Conservation (phyloP, 2,113 vertebrate genomes). For the Phaethornis superciliosus region DNA sequence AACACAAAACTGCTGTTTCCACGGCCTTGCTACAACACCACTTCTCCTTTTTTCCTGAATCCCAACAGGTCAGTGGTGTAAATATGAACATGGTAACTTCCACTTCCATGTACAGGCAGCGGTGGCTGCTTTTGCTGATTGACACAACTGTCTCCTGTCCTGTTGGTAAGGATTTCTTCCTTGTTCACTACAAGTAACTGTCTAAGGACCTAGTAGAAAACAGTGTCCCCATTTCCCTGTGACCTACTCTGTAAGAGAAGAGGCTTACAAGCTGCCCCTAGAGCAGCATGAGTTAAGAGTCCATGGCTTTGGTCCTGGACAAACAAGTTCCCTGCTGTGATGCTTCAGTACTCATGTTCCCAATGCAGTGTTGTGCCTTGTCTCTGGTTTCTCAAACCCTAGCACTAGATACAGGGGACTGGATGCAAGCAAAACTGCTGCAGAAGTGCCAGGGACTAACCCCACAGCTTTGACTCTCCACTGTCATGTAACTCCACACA, state of each 20-base stretch:
- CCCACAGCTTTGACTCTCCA: background rate
- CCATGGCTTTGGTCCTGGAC: background rate
- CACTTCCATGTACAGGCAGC: slow-evolving; percentile 79
- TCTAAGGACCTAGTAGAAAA: background rate
- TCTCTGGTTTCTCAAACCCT: background rate
- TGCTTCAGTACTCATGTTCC: background rate
- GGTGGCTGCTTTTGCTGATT: slow-evolving; percentile 77
- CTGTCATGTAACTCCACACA: background rate
- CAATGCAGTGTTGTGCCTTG: background rate
- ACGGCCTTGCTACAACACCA: background rate
- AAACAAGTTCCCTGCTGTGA: background rate
- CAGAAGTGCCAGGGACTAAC: background rate
- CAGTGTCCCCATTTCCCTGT: background rate
- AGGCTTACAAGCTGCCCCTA: background rate
- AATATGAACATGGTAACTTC: slow-evolving; percentile 82
- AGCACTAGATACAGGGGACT: background rate
- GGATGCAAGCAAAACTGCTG: background rate
- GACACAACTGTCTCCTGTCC: slow-evolving; percentile 78
- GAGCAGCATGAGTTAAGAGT: background rate
- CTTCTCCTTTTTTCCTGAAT: background rate
- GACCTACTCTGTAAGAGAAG: background rate
- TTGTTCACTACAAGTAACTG: background rate
- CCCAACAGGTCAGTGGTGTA: slow-evolving; percentile 79
- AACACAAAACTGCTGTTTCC: background rate
- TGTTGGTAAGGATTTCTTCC: slow-evolving; percentile 52